Percentiles rank a stretch among this genome's conserved stretches.
Evolutionary conservation across 2,888 invertebrate genomes (phyloP).

Genomic region (Thalpophila matura): DNA sequence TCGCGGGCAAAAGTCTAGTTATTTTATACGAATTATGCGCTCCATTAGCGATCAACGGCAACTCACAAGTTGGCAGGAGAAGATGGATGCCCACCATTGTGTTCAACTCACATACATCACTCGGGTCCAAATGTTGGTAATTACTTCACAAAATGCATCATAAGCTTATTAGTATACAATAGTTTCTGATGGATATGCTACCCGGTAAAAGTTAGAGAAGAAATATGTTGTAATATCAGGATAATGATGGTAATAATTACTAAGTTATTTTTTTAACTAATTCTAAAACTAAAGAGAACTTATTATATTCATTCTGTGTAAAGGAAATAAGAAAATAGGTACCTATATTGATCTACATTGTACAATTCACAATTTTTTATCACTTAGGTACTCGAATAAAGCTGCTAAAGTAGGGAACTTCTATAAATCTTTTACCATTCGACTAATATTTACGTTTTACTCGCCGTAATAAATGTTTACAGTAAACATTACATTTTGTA

Average conservation of each 20-base stretch:
- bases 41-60: slow-evolving; percentile 64
- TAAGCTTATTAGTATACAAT: slow-evolving; percentile 26
- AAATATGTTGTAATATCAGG: background rate
- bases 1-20: too few species aligned
- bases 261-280: too few species aligned
- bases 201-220: background rate
- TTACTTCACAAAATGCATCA: slow-evolving; percentile 38
- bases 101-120: slow-evolving; percentile 47
- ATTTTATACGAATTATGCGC: slow-evolving; percentile 64
- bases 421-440: slow-evolving; percentile 14
- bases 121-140: slow-evolving; percentile 29
- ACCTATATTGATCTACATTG: background rate
- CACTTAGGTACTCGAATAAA: slow-evolving; percentile 32
- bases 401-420: background rate
- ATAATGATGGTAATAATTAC: too few species aligned
- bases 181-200: slow-evolving; percentile 34
- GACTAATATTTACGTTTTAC: background rate
- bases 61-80: slow-evolving; percentile 46
- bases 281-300: too few species aligned
- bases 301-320: too few species aligned
- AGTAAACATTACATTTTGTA: too few species aligned
- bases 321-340: too few species aligned
- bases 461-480: too few species aligned
- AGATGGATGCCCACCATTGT: slow-evolving; percentile 55
- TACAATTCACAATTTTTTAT: slow-evolving; percentile 6